Base-by-base conservation (phyloP, 2,797 vertebrate genomes). In the Dryobates pubescens region DNA sequence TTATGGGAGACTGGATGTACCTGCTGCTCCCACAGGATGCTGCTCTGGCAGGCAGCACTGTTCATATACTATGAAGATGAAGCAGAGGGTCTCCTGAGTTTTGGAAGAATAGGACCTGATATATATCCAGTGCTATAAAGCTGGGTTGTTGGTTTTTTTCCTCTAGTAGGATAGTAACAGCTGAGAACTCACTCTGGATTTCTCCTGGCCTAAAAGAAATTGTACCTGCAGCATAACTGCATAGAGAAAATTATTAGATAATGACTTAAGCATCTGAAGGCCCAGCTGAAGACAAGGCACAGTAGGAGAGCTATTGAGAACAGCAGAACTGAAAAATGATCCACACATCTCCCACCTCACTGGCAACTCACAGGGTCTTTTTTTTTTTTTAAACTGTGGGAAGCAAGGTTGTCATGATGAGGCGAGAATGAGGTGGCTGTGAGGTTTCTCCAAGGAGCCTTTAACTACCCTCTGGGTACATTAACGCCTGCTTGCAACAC, bases 401-500 rank as follows among this genome's bases (percentile, higher is more conserved):
- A 95, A 92, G 89, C 34, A 75, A 95, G 62, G 75, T 29, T 95
- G 94, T 95, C 72, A 0, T 94, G 93, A 93, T 86, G 84, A 93
- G 84, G 77, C 2, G 17, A 93, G 85, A 91, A 82, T 65, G 79
- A 70, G 71, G 64, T 82, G 72, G 80, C 75, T 88, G 62, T 54
- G 62, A 88, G 75, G 71, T 96, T 96, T 95, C 82, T 86, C 87
- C 54, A 96, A 93, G 90, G 86, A 89, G 86, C 68, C 94, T 88
- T 96, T 80, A 93, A 89, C 86, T 86, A 91, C 65, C 86, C 76
- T 89, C 63, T 75, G 79, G 74, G 80, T 85, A 78, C 93, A 97
- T 95, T 95, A 96, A 88, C 11, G 79, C 93, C 95, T 95, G 94
- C 93, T 73, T 92, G 71, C 68, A 95, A 96, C 92, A 95, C 4